Evolutionary conservation across 37 sponge, comb jelly and placozoan species (phyloP).

Genomic region (Geodia barretti): DNA sequence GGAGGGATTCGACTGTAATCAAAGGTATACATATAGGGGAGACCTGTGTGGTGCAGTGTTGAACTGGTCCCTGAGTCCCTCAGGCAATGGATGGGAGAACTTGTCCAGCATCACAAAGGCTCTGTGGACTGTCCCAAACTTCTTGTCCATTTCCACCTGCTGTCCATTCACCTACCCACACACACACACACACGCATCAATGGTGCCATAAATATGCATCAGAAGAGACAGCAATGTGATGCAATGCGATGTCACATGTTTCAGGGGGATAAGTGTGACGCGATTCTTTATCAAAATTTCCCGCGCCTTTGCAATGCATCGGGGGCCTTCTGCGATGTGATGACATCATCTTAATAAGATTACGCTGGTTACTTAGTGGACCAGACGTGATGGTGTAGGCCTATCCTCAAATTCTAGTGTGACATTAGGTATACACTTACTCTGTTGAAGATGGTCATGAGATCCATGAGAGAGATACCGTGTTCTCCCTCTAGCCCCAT

Average conservation of each 20-base stretch:
- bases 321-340: not conserved
- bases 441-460: slow-evolving; percentile 69
- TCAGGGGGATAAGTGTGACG: too few species aligned
- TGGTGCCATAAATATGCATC: too few species aligned
- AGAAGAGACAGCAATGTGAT: too few species aligned
- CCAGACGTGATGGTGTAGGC: too few species aligned
- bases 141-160: slow-evolving; percentile 71
- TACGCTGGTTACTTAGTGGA: too few species aligned
- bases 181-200: too few species aligned
- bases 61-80: slow-evolving; percentile 51
- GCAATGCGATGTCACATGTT: too few species aligned
- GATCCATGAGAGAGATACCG: slow-evolving; percentile 45
- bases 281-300: too few species aligned
- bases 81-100: slow-evolving; percentile 45
- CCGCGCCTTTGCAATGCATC: not conserved
- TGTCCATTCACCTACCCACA: slow-evolving; percentile 59
- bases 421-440: slow-evolving; percentile 12
- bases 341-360: not conserved
- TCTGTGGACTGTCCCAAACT: slow-evolving; percentile 80
- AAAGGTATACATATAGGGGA: too few species aligned
- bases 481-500: slow-evolving; percentile 66
- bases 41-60: slow-evolving; percentile 76
- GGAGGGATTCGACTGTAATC: too few species aligned
- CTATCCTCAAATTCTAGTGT: too few species aligned
- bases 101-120: slow-evolving; percentile 64